These are phyloP conservation scores for Palaemon carinicauda DNA, from an alignment of 1,140 invertebrate genomes.

Conservation along the genomic window DNA sequence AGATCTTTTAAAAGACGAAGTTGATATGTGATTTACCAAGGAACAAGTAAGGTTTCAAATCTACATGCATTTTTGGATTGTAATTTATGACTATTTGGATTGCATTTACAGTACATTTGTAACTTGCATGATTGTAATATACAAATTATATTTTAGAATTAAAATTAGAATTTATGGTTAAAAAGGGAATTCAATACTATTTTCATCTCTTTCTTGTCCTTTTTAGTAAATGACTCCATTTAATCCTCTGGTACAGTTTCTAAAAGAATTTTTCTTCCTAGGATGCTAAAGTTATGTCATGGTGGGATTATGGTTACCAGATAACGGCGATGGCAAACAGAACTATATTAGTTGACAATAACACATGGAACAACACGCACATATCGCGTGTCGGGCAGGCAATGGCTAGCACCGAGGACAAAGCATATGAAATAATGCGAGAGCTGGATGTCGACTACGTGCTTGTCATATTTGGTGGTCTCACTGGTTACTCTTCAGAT, in stretches of 20 bases:
- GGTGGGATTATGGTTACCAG: conserved; percentile 99
- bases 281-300: conserved; percentile 92
- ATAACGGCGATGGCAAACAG: conserved; percentile 99
- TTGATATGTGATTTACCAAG: too few relatives aligned
- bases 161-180: neutral
- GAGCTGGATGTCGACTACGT: conserved; percentile 98
- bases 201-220: too few relatives aligned
- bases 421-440: conserved; percentile 96
- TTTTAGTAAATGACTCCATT: too few relatives aligned
- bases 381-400: conserved; percentile 96
- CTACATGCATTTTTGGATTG: too few relatives aligned
- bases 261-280: neutral
- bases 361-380: conserved; percentile 99
- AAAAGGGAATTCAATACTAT: too few relatives aligned
- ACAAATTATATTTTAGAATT: too few relatives aligned
- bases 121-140: too few relatives aligned
- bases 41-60: too few relatives aligned
- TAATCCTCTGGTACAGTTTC: too few relatives aligned
- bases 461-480: conserved; percentile 95
- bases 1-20: too few relatives aligned
- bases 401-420: conserved; percentile 95
- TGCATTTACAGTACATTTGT: too few relatives aligned
- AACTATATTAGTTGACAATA: conserved; percentile 98
- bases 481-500: conserved; percentile 98
- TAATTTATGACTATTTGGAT: too few relatives aligned